Evolutionary conservation across 2,113 vertebrate genomes (phyloP), one percentile per base, ranked within the genome.

Genomic region (Indicator maculatus): DNA sequence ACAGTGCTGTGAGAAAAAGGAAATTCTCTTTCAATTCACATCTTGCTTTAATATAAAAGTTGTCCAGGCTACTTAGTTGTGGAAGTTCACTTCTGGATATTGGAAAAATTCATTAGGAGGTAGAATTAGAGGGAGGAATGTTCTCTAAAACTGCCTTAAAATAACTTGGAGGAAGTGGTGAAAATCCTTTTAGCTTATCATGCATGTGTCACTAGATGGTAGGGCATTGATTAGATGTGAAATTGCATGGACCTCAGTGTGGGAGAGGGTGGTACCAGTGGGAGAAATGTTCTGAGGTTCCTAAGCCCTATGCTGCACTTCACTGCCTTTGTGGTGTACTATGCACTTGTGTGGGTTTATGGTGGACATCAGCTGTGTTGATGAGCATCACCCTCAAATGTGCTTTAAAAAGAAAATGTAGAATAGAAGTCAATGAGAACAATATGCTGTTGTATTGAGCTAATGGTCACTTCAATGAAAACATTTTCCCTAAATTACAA

Each of bases 151-250:
- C 17, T 20, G 24, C 53, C 81, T 64, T 0, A 1, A 70, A 65
- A 74, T 31, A 60, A 39, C 53, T 28, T 79, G 58, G 56, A 47
- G 61, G 38, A 67, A 71, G 58, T 47, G 59, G 11, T 88, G 75
- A 45, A 89, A 80, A 79, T 60, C 75, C 50, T 85, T 83, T 58
- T 19, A 88, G 21, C 26, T 78, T 65, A 31, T 26, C 47, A 0
- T 64, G 31, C 27, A 4, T 50, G 45, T 0, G 0, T 67, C 70
- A 13, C 28, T 89, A 0, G 41, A 7, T 87, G 61, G 33, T 50
- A 11, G 77, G 87, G 65, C 21, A 16, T 27, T 89, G 84, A 64
- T 82, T 38, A 64, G 65, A 5, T 78, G 28, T 64, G 61, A 38
- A 89, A 75, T 75, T 63, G 28, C 36, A 67, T 16, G 58, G 23